Percentiles rank a stretch among this genome's conserved stretches.
Evolutionary conservation across 2,113 vertebrate genomes (phyloP).

Genomic region (Anser cygnoides): DNA sequence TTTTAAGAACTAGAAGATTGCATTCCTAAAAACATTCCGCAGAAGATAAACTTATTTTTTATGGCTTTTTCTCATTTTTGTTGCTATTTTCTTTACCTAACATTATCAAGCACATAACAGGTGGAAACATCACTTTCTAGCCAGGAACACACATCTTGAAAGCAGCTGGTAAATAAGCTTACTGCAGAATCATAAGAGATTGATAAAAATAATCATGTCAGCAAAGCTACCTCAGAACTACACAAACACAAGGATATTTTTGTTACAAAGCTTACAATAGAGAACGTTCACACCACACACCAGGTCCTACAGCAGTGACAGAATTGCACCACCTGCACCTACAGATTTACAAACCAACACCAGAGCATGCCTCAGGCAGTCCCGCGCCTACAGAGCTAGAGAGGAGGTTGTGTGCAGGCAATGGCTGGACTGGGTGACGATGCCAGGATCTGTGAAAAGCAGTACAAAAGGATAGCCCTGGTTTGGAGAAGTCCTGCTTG

Average conservation of each 20-base stretch:
- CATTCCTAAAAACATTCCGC: background rate
- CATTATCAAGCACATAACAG: background rate
- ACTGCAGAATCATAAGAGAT: background rate
- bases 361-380: background rate
- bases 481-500: background rate
- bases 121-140: background rate
- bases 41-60: background rate
- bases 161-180: constrained; percentile 22
- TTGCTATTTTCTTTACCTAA: background rate
- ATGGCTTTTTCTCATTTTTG: background rate
- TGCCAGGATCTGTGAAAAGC: background rate
- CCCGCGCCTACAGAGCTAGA: background rate
- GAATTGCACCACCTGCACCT: background rate
- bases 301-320: background rate
- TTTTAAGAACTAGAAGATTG: background rate
- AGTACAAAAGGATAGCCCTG: background rate
- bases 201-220: background rate
- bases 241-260: background rate
- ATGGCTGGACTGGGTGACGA: background rate
- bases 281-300: background rate
- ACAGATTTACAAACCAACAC: background rate
- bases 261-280: background rate
- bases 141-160: background rate
- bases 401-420: background rate
- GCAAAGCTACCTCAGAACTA: constrained; percentile 18